A percentile compares a stretch with the other conserved stretches of the same genome.
phyloP scores from a whole-genome alignment of 2,888 invertebrate genomes.

The Desoria tigrina region DNA sequence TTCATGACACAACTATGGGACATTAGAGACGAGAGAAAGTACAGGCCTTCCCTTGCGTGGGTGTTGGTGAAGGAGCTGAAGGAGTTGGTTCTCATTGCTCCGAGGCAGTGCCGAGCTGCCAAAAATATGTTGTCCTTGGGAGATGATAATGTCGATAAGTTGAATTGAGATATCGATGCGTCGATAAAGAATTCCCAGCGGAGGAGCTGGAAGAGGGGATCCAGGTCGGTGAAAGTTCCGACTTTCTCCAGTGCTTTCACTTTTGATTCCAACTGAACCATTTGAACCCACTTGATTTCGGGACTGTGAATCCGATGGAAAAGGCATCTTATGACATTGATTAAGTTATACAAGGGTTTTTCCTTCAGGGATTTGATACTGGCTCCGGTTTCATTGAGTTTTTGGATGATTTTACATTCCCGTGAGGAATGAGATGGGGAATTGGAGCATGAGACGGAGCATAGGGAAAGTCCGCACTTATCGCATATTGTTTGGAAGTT shows the following conservation, averaged over 20 bases:
- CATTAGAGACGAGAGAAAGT: constrained; percentile 48
- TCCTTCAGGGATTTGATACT: constrained; percentile 13
- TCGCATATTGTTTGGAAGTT: constrained; percentile 1
- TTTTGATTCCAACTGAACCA: constrained; percentile 39
- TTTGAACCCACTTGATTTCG: constrained; percentile 40
- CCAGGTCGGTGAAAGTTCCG: constrained; percentile 30
- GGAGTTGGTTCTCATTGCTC: constrained; percentile 47
- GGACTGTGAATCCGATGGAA: constrained; percentile 19
- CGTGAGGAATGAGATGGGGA: constrained; percentile 25
- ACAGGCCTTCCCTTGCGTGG: constrained; percentile 43
- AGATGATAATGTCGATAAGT: background rate
- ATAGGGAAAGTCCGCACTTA: constrained; percentile 8
- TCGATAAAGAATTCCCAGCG: constrained; percentile 31
- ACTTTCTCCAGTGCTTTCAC: constrained; percentile 30
- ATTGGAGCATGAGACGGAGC: constrained; percentile 19
- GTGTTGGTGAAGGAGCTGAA: constrained; percentile 39
- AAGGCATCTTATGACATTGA: constrained; percentile 37
- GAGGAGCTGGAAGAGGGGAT: constrained; percentile 31
- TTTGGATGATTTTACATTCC: constrained; percentile 44
- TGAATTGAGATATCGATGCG: background rate
- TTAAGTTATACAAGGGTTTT: constrained; percentile 36
- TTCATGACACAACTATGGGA: constrained; percentile 48
- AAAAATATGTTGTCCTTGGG: constrained; percentile 17
- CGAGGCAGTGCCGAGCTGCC: constrained; percentile 37
- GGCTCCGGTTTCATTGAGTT: background rate